Evolutionary conservation across 2,113 vertebrate species (phyloP), one percentile per base, ranked within the genome.

Genomic region (Machaerirhynchus nigripectus): DNA sequence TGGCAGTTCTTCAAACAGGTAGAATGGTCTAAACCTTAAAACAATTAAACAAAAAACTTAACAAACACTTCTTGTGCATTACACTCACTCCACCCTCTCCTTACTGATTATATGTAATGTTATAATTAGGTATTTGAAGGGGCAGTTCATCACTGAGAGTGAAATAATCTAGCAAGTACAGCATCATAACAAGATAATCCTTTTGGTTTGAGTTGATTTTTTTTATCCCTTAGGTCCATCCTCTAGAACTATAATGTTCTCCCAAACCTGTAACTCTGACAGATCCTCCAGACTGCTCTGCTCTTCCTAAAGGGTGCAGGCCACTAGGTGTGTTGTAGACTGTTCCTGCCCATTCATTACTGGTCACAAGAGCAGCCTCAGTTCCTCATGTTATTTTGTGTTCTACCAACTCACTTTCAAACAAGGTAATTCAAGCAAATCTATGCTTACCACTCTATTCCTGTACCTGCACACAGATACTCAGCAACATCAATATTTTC

Each of bases 131-230:
- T 71, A 26, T 75, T 78, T 82, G 61, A 82, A 77, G 61, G 22
- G 28, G 6, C 19, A 79, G 8, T 50, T 56, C 27, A 26, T 68
- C 69, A 79, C 40, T 31, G 30, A 59, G 16, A 11, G 40, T 23
- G n/a, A 86, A 69, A 61, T 63, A 84, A 60, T 75, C 33, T 44
- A 59, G 49, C 19, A 76, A 60, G 17, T 14, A 47, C 21, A 71
- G 10, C 33, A 56, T 77, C 18, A 13, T 37, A 75, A 47, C 14
- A 50, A 79, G 39, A 55, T 52, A 84, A 68, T 27, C 10, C 31
- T 74, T 74, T 65, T 35, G 7, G 4, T 60, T 26, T 42, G 12
- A 57, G 4, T 39, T 65, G 21, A 0, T 0, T 0, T 27, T 73
- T 52, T 37, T 75, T 30, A 3, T 22, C 13, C 15, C 10, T 47